Evolutionary conservation across 2,888 invertebrate genomes (phyloP), one percentile per base, ranked within the genome.

Genomic region (Chelonus formosanus): DNA sequence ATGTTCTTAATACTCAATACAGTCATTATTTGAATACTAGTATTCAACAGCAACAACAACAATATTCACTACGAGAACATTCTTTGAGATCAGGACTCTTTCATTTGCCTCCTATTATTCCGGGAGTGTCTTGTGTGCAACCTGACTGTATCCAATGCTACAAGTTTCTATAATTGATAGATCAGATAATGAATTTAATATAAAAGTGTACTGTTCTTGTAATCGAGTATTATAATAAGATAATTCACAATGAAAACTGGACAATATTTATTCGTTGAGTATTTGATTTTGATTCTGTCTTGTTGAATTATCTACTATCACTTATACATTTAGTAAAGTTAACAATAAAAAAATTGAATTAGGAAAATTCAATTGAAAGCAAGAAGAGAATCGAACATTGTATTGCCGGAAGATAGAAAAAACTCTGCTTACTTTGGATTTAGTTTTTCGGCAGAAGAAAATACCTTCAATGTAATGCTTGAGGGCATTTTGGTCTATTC

Each of bases 91-190:
- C 58, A 45, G 67, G 55, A 52, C 66, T 76, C 4, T 63, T 77
- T 43, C 82, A 81, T 64, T 71, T 82, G 40, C 82, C 83, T 1
- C 77, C 83, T 3, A 72, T 83, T 1, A 60, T 83, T 6, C 81
- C 84, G 2, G 77, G 79, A 3, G 76, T 82, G 48, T 79, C 82
- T 6, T 84, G 84, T 64, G 74, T 82, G 1, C 82, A 81, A 43
- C 83, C 84, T 0, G 82, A 84, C 69, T 84, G 84, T 65, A 69
- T 80, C 10, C 78, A 84, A 55, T 84, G 84, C 63, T 84, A 80
- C 63, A 84, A 83, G 65, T 80, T 81, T 58, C 64, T 74, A 7
- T 77, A 58, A 76, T 61, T 44, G 6, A 48, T 10, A 5, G 3
- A 35, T 32, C n/a, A 34, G 34, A 47, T 47, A 47, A 32, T 34